Evolutionary conservation across 1,140 invertebrate species (phyloP).

Genomic region (Drosophila baimaii): DNA sequence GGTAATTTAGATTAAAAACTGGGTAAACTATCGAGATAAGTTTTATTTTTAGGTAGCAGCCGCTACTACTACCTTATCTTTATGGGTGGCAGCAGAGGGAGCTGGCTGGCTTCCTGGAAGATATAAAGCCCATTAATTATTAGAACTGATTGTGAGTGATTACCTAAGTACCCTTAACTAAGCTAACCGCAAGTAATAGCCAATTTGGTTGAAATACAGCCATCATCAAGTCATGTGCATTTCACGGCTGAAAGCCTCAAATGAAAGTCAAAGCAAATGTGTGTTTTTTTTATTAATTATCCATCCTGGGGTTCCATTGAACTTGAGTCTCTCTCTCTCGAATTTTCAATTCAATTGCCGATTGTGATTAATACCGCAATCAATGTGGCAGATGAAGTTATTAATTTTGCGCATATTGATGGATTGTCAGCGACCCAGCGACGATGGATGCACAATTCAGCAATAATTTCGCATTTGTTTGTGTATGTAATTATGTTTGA

Average conservation of each 20-base stretch:
- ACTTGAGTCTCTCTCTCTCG: slow-evolving; percentile 49
- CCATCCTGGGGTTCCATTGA: slow-evolving; percentile 51
- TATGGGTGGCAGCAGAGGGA: slow-evolving; percentile 32
- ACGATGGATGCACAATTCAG: slow-evolving; percentile 11
- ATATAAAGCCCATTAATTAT: slow-evolving; percentile 59
- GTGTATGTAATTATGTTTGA: slow-evolving; percentile 47
- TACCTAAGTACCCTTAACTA: slow-evolving; percentile 10
- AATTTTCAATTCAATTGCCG: slow-evolving; percentile 47
- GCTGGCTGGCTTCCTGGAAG: slow-evolving; percentile 14
- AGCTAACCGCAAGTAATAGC: not conserved
- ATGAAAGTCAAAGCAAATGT: slow-evolving; percentile 37
- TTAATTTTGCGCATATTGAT: slow-evolving; percentile 46
- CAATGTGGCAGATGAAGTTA: slow-evolving; percentile 48
- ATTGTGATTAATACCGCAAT: slow-evolving; percentile 51
- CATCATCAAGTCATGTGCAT: not conserved
- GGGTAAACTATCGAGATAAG: slow-evolving; percentile 28
- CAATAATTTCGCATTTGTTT: slow-evolving; percentile 24
- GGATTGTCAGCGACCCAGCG: slow-evolving; percentile 36
- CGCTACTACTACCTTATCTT: slow-evolving; percentile 35
- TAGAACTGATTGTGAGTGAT: slow-evolving; percentile 46
- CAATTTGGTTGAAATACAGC: slow-evolving; percentile 15
- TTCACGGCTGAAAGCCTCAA: slow-evolving; percentile 7
- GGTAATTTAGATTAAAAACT: slow-evolving; percentile 44
- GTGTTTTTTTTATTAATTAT: slow-evolving; percentile 39
- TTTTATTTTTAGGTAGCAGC: slow-evolving; percentile 46